Evolutionary conservation across 2,888 invertebrate genomes (phyloP).

Genomic region (Pseudolycoriella hygida): DNA sequence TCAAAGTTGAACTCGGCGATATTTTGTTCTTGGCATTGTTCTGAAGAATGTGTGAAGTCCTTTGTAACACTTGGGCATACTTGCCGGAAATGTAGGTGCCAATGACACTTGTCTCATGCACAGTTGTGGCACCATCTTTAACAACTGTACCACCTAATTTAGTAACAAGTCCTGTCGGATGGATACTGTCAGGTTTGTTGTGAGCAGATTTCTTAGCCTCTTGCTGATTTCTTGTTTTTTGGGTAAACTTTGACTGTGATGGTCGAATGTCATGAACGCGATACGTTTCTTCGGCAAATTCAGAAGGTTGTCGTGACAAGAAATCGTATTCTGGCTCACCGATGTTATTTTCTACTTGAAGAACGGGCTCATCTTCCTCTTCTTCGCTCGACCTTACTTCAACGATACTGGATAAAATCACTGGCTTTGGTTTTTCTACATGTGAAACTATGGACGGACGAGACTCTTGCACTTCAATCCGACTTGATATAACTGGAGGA

Average conservation of each 20-base stretch:
- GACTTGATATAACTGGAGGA: constrained; percentile 17
- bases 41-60: constrained; percentile 52
- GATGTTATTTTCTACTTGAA: constrained; percentile 50
- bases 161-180: constrained; percentile 65
- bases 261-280: constrained; percentile 64
- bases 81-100: constrained; percentile 76
- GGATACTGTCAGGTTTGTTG: constrained; percentile 39
- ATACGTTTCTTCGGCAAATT: constrained; percentile 71
- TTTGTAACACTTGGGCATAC: constrained; percentile 73
- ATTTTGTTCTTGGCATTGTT: constrained; percentile 37
- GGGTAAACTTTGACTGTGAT: constrained; percentile 24
- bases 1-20: constrained; percentile 43
- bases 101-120: constrained; percentile 78
- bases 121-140: constrained; percentile 64
- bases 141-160: constrained; percentile 70
- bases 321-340: constrained; percentile 73
- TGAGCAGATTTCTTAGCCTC: constrained; percentile 23
- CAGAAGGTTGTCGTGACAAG: constrained; percentile 66
- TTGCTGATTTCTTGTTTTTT: constrained; percentile 24
- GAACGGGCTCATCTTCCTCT: constrained; percentile 36
- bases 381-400: constrained; percentile 31
- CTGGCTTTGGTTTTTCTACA: not conserved
- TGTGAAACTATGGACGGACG: constrained; percentile 13
- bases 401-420: constrained; percentile 27
- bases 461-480: constrained; percentile 20